phyloP scores from a whole-genome alignment of 2,797 vertebrate genomes.

The Ptychobarbus kaznakovi region DNA sequence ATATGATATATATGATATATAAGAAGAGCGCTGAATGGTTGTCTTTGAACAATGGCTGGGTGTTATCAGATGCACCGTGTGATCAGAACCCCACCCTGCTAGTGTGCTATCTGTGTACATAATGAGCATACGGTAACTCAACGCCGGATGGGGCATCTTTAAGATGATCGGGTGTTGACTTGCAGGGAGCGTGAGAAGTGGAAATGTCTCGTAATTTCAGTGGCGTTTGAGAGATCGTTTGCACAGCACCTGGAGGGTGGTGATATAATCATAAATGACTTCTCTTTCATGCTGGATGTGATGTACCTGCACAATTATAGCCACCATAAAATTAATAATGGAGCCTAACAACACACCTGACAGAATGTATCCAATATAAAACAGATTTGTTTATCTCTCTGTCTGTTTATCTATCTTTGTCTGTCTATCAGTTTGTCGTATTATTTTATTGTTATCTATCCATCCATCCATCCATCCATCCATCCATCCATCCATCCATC shows the following conservation, averaged over 20 bases:
- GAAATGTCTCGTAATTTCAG: slow-evolving; percentile 7
- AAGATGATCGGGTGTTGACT: slow-evolving; percentile 50
- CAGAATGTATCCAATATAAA: slow-evolving; percentile 36
- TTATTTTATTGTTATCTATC: neutral
- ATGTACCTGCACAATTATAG: slow-evolving; percentile 39
- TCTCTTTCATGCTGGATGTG: slow-evolving; percentile 29
- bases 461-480: neutral
- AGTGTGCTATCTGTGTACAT: slow-evolving; percentile 13
- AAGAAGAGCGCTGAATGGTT: slow-evolving; percentile 15
- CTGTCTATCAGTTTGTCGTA: neutral
- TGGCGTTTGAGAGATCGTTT: slow-evolving; percentile 28
- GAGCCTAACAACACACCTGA: slow-evolving; percentile 43
- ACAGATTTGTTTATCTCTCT: neutral
- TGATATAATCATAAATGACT: slow-evolving; percentile 37
- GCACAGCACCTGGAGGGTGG: slow-evolving; percentile 37
- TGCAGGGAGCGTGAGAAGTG: slow-evolving; percentile 35
- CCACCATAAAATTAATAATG: slow-evolving; percentile 28
- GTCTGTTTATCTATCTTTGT: neutral
- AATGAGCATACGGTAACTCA: slow-evolving; percentile 34
- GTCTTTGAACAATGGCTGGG: slow-evolving; percentile 31
- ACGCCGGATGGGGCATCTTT: slow-evolving; percentile 42
- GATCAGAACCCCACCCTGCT: slow-evolving; percentile 42
- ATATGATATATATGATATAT: slow-evolving; percentile 34
- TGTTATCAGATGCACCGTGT: slow-evolving; percentile 25
- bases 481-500: neutral